Base-by-base conservation (phyloP, 2,113 vertebrate species). In the Halcyon malimbica region DNA sequence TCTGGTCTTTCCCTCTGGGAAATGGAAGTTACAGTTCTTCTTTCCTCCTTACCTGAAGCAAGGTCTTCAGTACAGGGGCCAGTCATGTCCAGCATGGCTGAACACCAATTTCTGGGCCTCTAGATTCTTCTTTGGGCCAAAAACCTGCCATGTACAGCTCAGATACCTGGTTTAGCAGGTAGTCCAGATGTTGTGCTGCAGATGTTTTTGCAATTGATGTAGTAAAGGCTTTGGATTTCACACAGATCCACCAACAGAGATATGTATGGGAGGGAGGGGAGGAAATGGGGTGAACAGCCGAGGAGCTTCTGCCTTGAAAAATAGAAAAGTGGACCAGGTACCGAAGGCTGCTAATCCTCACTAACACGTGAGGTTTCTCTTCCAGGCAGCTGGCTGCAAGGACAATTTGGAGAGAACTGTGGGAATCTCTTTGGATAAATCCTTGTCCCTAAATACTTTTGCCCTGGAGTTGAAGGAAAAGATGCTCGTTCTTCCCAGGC, bases 381-480 rank as follows among this genome's bases (percentile, higher is more conserved):
- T 59, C 31, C 70, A 96, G 65, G 16, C 75, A 90, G 2, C 74
- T 54, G 69, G 31, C 84, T 91, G 29, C 3, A 1, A 85, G 86
- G 39, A 65, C 11, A 46, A 12, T 74, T 70, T 93, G 76, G 71
- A 86, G 56, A 57, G 76, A 24, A 65, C 68, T 20, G 63, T 73
- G 75, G 35, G 50, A 54, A 54, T 89, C 59, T 86, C 76, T 59
- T 86, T 87, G 77, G 73, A 5, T 71, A 80, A 83, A 19, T 75
- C 87, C 56, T 92, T 95, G 83, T 75, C 83, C 77, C 81, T 87
- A 95, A 93, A 89, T 71, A 63, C 77, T 75, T 93, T 29, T 84
- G 57, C 39, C 89, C 89, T 75, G 51, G 73, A 81, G 53, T 65
- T 91, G 95, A 64, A 86, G 73, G 56, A 78, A 89, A 67, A 1